Percentiles rank a stretch among this genome's conserved stretches.
phyloP scores from a whole-genome alignment of 2,113 vertebrate genomes.

The Alouatta palliata region DNA sequence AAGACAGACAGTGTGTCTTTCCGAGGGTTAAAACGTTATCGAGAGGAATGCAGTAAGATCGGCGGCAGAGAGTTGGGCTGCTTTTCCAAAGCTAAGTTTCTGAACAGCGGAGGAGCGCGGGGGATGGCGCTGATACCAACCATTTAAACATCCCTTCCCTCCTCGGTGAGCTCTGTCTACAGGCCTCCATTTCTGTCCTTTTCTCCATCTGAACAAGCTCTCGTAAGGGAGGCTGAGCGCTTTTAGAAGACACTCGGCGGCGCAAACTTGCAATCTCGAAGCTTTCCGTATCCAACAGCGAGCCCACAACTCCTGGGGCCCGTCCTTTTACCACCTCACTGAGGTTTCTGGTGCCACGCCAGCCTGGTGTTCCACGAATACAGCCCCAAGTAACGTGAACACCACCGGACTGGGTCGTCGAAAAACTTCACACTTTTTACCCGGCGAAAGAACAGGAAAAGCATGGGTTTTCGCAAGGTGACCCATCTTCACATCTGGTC shows the following conservation, averaged over 20 bases:
- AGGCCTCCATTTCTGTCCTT: neutral
- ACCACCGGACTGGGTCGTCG: neutral
- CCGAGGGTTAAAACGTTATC: neutral
- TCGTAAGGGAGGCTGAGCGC: neutral
- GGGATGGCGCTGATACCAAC: neutral
- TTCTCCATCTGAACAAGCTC: neutral
- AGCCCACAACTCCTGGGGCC: conserved; percentile 30
- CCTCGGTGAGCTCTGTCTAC: neutral
- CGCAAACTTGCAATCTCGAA: neutral
- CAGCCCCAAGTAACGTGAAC: neutral
- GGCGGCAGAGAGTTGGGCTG: conserved; percentile 25
- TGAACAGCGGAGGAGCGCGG: neutral
- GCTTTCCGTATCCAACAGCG: neutral
- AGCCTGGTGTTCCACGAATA: conserved; percentile 19
- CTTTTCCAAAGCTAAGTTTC: conserved; percentile 54
- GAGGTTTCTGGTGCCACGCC: conserved; percentile 50
- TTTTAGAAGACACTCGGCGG: neutral
- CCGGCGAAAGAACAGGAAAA: neutral
- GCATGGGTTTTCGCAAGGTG: conserved; percentile 21
- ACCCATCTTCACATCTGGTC: neutral
- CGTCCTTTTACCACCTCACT: conserved; percentile 34
- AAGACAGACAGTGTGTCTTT: neutral
- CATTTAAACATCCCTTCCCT: neutral
- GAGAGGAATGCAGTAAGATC: neutral
- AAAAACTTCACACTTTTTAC: conserved; percentile 42